Evolutionary conservation across 1,140 invertebrate species (phyloP), one percentile per base, ranked within the genome.

Genomic region (Hormaphis cornu): DNA sequence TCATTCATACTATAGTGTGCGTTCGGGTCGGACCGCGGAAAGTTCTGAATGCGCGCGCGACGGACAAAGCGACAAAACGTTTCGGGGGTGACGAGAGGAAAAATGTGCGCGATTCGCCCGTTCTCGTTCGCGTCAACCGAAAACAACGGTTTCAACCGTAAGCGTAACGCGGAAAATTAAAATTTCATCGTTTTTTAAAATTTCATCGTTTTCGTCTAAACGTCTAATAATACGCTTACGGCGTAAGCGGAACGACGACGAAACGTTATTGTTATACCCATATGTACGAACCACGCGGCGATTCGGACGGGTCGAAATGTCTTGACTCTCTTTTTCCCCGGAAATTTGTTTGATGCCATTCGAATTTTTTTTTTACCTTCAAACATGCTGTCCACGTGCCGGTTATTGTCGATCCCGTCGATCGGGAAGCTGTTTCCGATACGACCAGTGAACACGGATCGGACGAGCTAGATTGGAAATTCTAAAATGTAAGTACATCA

Each of bases 1-100:
- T 61, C 58, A 61, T 61, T 61, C 58, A 61, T n/a, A n/a, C n/a
- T n/a, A n/a, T 61, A 61, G 58, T 61, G 56, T 61, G 56, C 56
- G 56, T 61, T 61, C 42, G 58, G 18, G 16, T 28, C 18, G 35
- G 26, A 46, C 44, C 58, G 30, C 22, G 9, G 40, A 61, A 61
- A 61, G 58, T 61, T 61, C 58, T 30, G 42, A 61, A 61, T 30
- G 58, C 46, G 58, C 58, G 58, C 18, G n/a, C 56, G 22, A 18
- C 26, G 58, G 58, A 28, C 40, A 9, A 42, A 42, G 20, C 46
- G 46, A 20, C 30, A 33, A 9, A 33, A 9, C 30, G 30, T 9
- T n/a, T n/a, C n/a, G n/a, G n/a, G n/a, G n/a, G n/a, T 6, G 9
- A 33, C 9, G 30, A 6, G 9, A 33, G 30, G 30, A 9, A 6